Base-by-base conservation (phyloP, 2,888 invertebrate species). In the Ceratothoa steindachneri region DNA sequence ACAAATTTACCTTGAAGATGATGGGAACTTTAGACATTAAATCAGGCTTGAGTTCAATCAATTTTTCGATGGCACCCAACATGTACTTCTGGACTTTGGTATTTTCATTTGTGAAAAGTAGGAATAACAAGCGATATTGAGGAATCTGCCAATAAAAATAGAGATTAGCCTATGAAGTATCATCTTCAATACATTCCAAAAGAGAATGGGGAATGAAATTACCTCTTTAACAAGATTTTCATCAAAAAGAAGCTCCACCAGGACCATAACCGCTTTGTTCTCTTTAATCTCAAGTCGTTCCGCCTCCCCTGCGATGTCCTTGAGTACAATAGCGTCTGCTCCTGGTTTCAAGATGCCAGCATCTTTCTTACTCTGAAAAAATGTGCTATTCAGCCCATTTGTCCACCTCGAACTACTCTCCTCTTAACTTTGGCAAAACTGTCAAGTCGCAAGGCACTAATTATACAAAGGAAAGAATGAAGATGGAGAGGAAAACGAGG, bases 21-120 rank as follows among this genome's bases (percentile, higher is more conserved):
- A 90, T 91, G 81, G 94, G 90, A 82, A 96, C 93, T 85, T 95
- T 95, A 74, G 91, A 88, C 88, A 98, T 89, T 82, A 99, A 88
- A 77, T 90, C 88, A 81, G 89, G 89, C 85, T 94, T 91, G 81
- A 93, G 86, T 73, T 90, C 91, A 81, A 95, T 92, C 68, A 97
- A 90, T 84, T 95, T 95, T 83, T 98, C 97, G 83, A 99, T 89
- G 74, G 97, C 98, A 82, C 97, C 93, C 82, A 99, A 89, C 81
- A 98, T 88, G 86, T 96, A 93, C 81, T 95, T 91, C 84, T 94
- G 95, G 4, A 93, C 93, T 83, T 92, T 93, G 31, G 88, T 84
- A 83, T 94, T 93, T 77, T 90, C 89, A 81, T 90, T 89, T 52
- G 91, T 91, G 84, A 93, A 93, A 81, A 93, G 91, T 83, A 94